Base-by-base conservation (phyloP, 2,113 vertebrate species). In the Erythrocercus mccallii region DNA sequence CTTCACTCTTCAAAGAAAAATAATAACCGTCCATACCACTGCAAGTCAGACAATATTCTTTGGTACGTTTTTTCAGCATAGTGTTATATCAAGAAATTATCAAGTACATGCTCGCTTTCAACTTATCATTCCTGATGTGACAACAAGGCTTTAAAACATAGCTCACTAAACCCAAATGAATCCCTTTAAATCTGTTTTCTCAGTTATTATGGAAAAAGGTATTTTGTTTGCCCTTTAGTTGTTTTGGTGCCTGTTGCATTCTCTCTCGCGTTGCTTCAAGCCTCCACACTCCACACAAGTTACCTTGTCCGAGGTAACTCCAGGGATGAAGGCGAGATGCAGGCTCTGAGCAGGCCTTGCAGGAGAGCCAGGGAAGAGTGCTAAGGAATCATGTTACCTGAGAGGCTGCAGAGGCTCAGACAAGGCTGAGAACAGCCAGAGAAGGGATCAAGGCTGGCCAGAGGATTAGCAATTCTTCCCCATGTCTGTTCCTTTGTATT, bases 361-460 rank as follows among this genome's bases (percentile, higher is more conserved):
- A 0, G 12, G 20, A 71, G 13, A 42, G 38, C 12, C 2, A 8
- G 11, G n/a, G 5, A 2, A 11, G 31, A 15, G 28, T 14, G 15
- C 18, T 50, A 16, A 25, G 35, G 35, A 84, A 35, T 16, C 3
- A 9, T 18, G 35, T 19, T 8, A 5, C 24, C 37, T 40, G 31
- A 15, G 31, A 5, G 22, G 14, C 12, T 65, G 31, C 1, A 3
- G 19, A 12, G 12, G 1, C 24, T 47, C 1, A 0, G 15, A 12
- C 33, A 9, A 73, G 31, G 8, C 35, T 72, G 40, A 11, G 11
- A 76, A 23, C 0, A 1, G 9, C 8, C 50, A 51, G 8, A 78
- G 28, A 0, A 3, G 2, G 0, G 1, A 30, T 57, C 13, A 3
- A 12, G 12, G 6, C 15, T 66, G 25, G 7, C 19, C 51, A 61